Conservation (phyloP, 2,888 invertebrate species). For the Cheilosia impressa region DNA sequence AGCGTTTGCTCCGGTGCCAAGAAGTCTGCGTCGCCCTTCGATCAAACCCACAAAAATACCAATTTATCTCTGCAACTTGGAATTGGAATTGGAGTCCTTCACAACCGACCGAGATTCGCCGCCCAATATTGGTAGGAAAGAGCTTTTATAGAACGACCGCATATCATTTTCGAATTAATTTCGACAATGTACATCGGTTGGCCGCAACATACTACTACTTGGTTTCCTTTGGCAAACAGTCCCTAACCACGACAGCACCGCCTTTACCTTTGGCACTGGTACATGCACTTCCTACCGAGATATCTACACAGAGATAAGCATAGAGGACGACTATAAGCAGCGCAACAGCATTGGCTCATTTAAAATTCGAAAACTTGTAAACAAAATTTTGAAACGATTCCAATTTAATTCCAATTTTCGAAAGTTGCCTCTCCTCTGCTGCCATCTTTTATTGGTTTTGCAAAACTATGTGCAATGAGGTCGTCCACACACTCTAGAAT, state of each 20-base stretch:
- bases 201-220: conserved; percentile 46
- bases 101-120: conserved; percentile 47
- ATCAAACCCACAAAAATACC: conserved; percentile 1
- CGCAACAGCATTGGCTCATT: conserved; percentile 70
- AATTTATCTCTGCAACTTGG: conserved; percentile 2
- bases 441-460: conserved; percentile 67
- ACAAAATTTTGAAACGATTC: conserved; percentile 76
- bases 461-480: conserved; percentile 68
- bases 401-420: conserved; percentile 75
- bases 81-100: conserved; percentile 20
- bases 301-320: not conserved
- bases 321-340: conserved; percentile 17
- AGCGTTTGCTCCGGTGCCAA: not conserved
- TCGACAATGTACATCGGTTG: conserved; percentile 66
- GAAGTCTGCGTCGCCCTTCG: not conserved
- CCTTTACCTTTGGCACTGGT: conserved; percentile 4
- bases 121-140: conserved; percentile 50
- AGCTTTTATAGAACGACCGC: conserved; percentile 49
- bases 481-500: conserved; percentile 63
- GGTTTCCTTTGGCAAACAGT: conserved; percentile 10
- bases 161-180: conserved; percentile 74
- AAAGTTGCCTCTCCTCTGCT: conserved; percentile 47
- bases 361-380: conserved; percentile 73
- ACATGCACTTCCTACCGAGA: not conserved
- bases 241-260: conserved; percentile 20